A percentile compares a stretch with the other conserved stretches of the same genome.
Conservation (phyloP, 2,888 invertebrate species). For the Lagria hirta region DNA sequence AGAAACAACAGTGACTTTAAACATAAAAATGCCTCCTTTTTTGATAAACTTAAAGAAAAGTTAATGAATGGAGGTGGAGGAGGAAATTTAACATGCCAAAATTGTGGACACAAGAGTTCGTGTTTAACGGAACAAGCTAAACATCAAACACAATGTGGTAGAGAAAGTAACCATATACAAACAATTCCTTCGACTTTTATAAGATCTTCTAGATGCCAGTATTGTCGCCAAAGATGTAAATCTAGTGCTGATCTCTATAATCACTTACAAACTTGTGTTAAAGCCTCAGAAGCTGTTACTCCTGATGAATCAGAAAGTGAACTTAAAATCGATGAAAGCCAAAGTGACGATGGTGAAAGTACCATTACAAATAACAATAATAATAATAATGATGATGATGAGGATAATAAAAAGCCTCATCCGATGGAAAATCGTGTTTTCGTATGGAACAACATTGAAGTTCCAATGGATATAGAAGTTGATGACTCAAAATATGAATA, state of each 20-base stretch:
- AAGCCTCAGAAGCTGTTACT: constrained; percentile 39
- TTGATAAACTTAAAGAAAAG: constrained; percentile 79
- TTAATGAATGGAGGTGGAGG: constrained; percentile 61
- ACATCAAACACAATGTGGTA: constrained; percentile 71
- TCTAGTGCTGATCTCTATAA: constrained; percentile 75
- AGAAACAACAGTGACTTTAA: constrained; percentile 47
- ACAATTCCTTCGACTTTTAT: constrained; percentile 39
- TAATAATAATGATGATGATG: too few relatives aligned
- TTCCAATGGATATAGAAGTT: constrained; percentile 49
- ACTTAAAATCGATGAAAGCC: constrained; percentile 31
- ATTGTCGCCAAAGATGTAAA: constrained; percentile 84
- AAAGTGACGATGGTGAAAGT: constrained; percentile 29
- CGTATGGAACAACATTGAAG: constrained; percentile 75
- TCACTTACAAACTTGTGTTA: constrained; percentile 72
- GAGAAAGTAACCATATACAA: constrained; percentile 36
- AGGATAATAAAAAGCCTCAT: too few relatives aligned
- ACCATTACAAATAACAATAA: constrained; percentile 40
- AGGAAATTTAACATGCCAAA: constrained; percentile 67
- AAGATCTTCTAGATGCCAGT: constrained; percentile 79
- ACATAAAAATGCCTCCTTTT: constrained; percentile 76
- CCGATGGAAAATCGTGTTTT: constrained; percentile 81
- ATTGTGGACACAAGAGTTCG: constrained; percentile 76
- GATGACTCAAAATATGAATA: constrained; percentile 50
- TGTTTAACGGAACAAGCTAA: constrained; percentile 79
- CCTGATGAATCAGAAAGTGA: constrained; percentile 40